These are phyloP conservation scores for Istiophorus platypterus DNA, from an alignment of 2,113 vertebrate genomes.

Conservation along the genomic window DNA sequence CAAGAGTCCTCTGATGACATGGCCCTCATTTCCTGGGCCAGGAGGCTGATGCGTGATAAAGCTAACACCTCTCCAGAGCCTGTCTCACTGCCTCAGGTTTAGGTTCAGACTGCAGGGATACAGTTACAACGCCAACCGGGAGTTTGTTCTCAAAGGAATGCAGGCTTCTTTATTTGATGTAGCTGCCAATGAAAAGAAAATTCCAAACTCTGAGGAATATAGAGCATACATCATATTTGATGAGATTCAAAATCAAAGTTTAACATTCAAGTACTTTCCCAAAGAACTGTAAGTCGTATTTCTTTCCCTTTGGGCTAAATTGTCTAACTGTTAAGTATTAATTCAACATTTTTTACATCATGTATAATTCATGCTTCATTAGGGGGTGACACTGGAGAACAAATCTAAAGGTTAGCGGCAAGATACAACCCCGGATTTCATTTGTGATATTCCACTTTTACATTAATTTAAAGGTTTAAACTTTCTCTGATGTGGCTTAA, in stretches of 20 bases:
- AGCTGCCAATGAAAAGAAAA: neutral
- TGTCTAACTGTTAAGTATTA: neutral
- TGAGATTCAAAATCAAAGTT: neutral
- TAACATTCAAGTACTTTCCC: neutral
- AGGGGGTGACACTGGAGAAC: neutral
- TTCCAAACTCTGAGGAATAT: neutral
- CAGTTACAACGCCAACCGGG: conserved; percentile 13
- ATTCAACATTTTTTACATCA: neutral
- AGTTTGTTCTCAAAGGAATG: neutral
- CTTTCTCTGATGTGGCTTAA: neutral
- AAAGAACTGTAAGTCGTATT: too few relatives aligned
- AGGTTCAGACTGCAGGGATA: conserved; percentile 9
- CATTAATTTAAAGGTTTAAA: too few relatives aligned
- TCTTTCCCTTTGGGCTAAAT: too few relatives aligned
- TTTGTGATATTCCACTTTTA: too few relatives aligned
- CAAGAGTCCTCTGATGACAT: conserved; percentile 18
- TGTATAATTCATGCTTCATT: neutral
- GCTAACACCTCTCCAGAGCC: neutral
- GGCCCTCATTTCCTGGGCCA: conserved; percentile 25
- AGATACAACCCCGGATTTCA: neutral
- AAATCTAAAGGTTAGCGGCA: neutral
- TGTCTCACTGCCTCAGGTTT: neutral
- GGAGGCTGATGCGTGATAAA: conserved; percentile 18
- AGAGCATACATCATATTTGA: neutral
- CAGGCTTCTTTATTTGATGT: neutral